A percentile compares a stretch with the other conserved stretches of the same genome.
phyloP scores from a whole-genome alignment of 2,113 vertebrate species.

The Nicator chloris region DNA sequence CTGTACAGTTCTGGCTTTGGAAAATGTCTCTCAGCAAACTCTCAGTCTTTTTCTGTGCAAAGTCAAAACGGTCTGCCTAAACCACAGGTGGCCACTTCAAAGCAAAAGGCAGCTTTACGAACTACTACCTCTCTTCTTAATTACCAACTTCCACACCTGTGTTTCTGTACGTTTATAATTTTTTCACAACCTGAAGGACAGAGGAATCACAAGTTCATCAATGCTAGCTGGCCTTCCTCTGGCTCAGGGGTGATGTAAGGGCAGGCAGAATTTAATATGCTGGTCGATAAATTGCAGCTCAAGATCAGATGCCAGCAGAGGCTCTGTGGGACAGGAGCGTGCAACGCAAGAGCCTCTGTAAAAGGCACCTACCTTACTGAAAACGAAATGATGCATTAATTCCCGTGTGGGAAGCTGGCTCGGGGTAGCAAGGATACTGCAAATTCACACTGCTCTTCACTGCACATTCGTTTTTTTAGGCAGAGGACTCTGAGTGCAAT shows the following conservation, averaged over 20 bases:
- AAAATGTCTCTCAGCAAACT: not conserved
- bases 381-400: not conserved
- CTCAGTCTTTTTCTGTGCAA: not conserved
- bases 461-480: not conserved
- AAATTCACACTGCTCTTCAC: not conserved
- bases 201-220: not conserved
- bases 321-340: not conserved
- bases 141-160: accelerated
- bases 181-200: not conserved
- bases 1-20: not conserved
- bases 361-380: not conserved
- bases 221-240: not conserved
- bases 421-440: not conserved
- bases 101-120: not conserved
- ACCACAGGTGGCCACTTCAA: not conserved
- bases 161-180: not conserved
- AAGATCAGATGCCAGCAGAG: not conserved
- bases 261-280: not conserved
- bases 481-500: not conserved
- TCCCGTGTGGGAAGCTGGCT: not conserved
- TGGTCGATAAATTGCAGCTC: not conserved
- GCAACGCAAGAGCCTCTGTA: not conserved
- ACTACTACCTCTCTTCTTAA: not conserved
- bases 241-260: not conserved
- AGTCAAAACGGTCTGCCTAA: not conserved